Evolutionary conservation across 2,888 invertebrate genomes (phyloP).

Genomic region (Epinotia brunnichana): DNA sequence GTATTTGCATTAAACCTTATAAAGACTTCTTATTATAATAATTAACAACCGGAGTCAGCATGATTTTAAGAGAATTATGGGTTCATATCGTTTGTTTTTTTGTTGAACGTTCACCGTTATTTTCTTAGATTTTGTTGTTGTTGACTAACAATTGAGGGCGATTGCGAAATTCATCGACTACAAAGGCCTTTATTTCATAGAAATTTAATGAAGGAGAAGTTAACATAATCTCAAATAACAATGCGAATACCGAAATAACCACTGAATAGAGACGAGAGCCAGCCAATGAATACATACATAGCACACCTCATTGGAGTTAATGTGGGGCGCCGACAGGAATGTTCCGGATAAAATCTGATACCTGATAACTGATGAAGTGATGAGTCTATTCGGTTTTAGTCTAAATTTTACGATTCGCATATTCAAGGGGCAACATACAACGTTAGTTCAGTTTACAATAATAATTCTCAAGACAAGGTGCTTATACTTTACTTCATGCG

Average conservation of each 20-base stretch:
- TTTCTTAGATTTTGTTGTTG: background rate
- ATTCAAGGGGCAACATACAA: no score
- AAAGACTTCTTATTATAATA: background rate
- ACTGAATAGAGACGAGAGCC: background rate
- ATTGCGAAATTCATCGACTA: background rate
- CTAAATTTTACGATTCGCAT: no score
- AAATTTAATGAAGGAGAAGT: background rate
- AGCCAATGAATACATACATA: background rate
- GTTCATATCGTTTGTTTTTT: background rate
- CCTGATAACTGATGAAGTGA: background rate
- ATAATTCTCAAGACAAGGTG: no score
- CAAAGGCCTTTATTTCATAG: background rate
- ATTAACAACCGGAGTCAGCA: no score
- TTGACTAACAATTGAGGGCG: background rate
- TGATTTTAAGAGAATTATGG: no score
- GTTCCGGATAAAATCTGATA: background rate
- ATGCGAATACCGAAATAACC: constrained; percentile 7
- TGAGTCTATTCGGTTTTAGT: background rate
- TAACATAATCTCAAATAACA: background rate
- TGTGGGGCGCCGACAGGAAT: background rate
- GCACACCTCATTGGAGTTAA: constrained; percentile 6
- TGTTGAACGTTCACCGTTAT: background rate
- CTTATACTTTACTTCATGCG: no score
- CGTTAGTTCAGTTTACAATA: no score
- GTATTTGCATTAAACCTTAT: constrained; percentile 7